These are phyloP conservation scores for Mamestra brassicae DNA, from an alignment of 2,888 invertebrate species.

Conservation along the genomic window DNA sequence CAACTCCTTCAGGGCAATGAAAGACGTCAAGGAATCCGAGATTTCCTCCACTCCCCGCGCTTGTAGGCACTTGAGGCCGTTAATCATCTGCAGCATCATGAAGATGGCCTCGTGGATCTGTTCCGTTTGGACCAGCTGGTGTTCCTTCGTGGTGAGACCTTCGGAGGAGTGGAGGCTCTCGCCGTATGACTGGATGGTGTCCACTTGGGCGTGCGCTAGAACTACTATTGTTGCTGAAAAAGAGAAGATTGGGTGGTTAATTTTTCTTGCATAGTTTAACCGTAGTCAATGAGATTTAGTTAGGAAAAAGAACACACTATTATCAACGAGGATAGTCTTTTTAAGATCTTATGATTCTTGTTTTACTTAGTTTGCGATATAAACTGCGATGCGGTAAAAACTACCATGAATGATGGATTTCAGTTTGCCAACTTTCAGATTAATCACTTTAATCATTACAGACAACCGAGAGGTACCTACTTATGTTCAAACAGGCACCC, in stretches of 20 bases:
- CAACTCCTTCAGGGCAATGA: conserved; percentile 93
- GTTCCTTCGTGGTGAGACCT: conserved; percentile 83
- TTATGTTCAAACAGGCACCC: no score
- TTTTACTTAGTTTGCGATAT: no score
- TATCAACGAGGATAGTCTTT: no score
- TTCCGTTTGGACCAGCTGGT: conserved; percentile 86
- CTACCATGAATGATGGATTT: no score
- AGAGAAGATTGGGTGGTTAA: conserved; percentile 6
- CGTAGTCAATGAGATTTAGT: no score
- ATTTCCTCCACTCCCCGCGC: conserved; percentile 96
- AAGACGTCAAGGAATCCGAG: conserved; percentile 93
- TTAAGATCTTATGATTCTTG: no score
- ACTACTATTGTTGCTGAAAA: conserved; percentile 94
- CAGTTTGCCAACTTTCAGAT: no score
- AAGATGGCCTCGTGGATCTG: conserved; percentile 93
- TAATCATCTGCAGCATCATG: conserved; percentile 95
- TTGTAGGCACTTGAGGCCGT: conserved; percentile 95
- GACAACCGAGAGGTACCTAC: no score
- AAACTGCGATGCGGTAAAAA: no score
- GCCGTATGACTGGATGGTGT: conserved; percentile 94
- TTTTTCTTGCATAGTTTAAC: background rate
- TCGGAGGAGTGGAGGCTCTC: conserved; percentile 91
- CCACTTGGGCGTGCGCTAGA: conserved; percentile 93
- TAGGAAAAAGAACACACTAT: no score
- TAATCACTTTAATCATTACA: no score